Conservation (phyloP, 2,888 invertebrate species). For the Acanthosepion lycidas region DNA sequence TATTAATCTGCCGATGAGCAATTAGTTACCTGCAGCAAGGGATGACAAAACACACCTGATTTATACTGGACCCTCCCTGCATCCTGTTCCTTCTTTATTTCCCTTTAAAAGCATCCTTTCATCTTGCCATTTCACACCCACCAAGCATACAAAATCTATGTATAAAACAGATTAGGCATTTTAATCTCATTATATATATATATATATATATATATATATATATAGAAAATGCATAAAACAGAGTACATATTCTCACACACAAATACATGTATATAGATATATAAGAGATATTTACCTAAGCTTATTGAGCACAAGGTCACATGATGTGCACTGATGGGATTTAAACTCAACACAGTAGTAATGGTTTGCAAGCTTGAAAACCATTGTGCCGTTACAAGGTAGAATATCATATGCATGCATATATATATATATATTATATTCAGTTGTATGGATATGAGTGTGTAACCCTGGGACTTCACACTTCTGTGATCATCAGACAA, state of each 20-base stretch:
- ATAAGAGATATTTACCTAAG: too few species aligned
- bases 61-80: background rate
- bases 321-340: too few species aligned
- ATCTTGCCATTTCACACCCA: background rate
- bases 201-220: background rate
- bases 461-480: too few species aligned
- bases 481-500: too few species aligned
- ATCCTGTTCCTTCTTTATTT: background rate
- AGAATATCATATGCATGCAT: background rate
- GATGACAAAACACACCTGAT: background rate
- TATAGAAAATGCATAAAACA: background rate
- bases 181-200: background rate
- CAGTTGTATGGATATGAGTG: background rate
- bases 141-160: background rate
- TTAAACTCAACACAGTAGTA: too few species aligned
- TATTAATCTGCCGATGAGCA: background rate
- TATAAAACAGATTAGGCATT: background rate
- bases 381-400: too few species aligned
- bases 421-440: background rate
- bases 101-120: background rate
- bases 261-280: background rate
- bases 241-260: too few species aligned
- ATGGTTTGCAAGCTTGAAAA: too few species aligned
- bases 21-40: background rate
- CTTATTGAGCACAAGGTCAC: too few species aligned